These are phyloP conservation scores for Harpegnathos saltator DNA, from an alignment of 1,140 invertebrate species.

Conservation along the genomic window DNA sequence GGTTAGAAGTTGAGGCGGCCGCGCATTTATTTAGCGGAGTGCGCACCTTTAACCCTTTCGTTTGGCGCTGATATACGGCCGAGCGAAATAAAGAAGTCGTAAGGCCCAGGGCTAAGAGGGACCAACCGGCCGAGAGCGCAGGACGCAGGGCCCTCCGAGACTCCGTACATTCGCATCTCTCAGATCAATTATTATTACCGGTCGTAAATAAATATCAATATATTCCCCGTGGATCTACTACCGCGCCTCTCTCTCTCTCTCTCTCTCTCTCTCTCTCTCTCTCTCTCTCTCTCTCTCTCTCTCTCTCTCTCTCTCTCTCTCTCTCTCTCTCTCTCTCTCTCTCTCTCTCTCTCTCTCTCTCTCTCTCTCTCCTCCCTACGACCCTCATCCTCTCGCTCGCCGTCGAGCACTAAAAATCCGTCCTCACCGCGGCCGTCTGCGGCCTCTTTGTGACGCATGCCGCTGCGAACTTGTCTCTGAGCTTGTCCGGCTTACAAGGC, in stretches of 20 bases:
- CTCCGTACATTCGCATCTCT: constrained; percentile 65
- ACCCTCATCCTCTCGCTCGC: background rate
- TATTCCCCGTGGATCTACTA: constrained; percentile 67
- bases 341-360: background rate
- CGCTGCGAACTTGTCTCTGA: constrained; percentile 73
- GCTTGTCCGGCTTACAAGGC: constrained; percentile 75
- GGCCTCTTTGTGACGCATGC: constrained; percentile 77
- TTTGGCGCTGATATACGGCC: constrained; percentile 76
- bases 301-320: background rate
- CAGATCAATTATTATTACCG: constrained; percentile 80
- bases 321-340: background rate
- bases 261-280: background rate
- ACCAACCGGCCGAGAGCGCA: background rate
- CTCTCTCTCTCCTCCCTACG: background rate
- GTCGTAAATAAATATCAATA: constrained; percentile 79
- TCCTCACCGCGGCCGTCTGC: constrained; percentile 67
- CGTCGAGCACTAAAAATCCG: constrained; percentile 71
- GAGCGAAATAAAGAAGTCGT: constrained; percentile 77
- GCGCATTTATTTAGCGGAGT: constrained; percentile 73
- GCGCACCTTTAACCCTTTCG: constrained; percentile 73
- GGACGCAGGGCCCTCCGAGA: constrained; percentile 19
- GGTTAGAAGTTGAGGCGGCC: constrained; percentile 56
- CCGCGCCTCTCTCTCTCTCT: background rate
- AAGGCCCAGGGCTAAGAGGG: constrained; percentile 70
- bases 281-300: background rate